Conservation (phyloP, 2,797 vertebrate genomes). For the Propithecus perrieri region DNA sequence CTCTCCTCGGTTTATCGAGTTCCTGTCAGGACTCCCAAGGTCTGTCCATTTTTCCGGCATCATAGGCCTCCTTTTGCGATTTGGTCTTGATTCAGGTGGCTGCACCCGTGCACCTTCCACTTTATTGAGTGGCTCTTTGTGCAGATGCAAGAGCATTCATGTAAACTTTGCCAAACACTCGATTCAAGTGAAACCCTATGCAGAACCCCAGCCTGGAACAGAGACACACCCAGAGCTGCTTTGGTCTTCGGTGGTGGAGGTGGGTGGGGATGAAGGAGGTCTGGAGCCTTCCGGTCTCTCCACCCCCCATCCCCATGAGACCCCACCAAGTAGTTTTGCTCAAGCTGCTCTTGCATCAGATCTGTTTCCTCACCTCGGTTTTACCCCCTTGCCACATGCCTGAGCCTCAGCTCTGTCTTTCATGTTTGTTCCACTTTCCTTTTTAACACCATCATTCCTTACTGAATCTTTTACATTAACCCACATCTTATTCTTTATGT, state of each 20-base stretch:
- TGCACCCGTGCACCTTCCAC: rapidly evolving
- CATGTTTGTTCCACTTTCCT: not conserved
- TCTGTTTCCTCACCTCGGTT: not conserved
- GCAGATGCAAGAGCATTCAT: not conserved
- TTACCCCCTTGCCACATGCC: too few species aligned
- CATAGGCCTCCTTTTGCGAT: not conserved
- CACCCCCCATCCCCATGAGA: not conserved
- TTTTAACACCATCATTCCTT: not conserved
- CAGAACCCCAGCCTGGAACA: not conserved
- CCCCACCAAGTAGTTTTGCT: too few species aligned
- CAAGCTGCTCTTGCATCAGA: not conserved
- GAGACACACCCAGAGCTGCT: not conserved
- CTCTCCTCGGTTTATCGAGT: not conserved
- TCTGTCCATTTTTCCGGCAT: not conserved
- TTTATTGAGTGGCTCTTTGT: not conserved
- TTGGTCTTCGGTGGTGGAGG: not conserved
- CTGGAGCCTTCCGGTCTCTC: not conserved
- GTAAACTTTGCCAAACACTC: not conserved
- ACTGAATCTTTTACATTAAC: not conserved
- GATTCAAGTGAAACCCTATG: not conserved
- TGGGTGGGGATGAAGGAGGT: not conserved
- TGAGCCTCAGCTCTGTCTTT: not conserved
- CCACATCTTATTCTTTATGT: not conserved
- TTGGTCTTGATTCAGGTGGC: not conserved
- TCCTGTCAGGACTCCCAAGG: not conserved